Percentiles rank a stretch among this genome's conserved stretches.
phyloP scores from a whole-genome alignment of 2,797 vertebrate genomes.

The Acanthiza pusilla region DNA sequence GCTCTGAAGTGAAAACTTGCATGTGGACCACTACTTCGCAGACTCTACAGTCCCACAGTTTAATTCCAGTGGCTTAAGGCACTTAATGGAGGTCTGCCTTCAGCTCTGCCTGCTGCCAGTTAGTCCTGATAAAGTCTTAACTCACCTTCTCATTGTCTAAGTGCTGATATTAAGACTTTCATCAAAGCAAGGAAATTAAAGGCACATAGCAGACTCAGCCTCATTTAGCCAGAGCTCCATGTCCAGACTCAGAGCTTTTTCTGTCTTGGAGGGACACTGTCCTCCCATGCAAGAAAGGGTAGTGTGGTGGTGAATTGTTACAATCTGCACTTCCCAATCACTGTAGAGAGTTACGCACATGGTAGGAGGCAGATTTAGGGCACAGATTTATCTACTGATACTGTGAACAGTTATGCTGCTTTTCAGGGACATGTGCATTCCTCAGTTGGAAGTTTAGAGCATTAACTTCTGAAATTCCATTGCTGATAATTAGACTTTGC shows the following conservation, averaged over 20 bases:
- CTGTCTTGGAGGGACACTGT: not conserved
- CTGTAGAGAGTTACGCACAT: not conserved
- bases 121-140: conserved; percentile 16
- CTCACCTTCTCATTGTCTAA: not conserved
- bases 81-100: not conserved
- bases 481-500: not conserved
- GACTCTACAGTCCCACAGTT: not conserved
- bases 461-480: not conserved
- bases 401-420: not conserved
- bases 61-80: not conserved
- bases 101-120: not conserved
- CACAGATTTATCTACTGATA: not conserved
- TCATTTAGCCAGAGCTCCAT: not conserved
- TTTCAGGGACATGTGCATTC: not conserved
- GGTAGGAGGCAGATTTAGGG: not conserved
- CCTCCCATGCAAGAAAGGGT: not conserved
- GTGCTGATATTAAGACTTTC: conserved; percentile 28
- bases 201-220: not conserved
- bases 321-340: not conserved
- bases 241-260: not conserved
- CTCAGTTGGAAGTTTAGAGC: not conserved
- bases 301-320: not conserved
- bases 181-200: conserved; percentile 41
- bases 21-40: not conserved
- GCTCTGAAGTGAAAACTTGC: not conserved